Evolutionary conservation across 2,888 invertebrate genomes (phyloP).

Genomic region (Catotricha subobsoleta): DNA sequence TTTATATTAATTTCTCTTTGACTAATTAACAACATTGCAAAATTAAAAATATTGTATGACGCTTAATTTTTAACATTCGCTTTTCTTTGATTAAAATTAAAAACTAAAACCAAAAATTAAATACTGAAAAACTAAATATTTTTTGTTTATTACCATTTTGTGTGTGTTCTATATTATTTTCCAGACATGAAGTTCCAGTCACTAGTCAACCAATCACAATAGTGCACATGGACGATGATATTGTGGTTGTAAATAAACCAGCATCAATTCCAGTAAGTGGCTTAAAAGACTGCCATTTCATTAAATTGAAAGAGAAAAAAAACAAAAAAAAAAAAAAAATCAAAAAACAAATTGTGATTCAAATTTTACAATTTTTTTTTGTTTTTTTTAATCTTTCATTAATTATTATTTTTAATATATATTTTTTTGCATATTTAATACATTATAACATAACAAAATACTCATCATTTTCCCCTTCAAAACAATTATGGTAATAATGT

Average conservation of each 20-base stretch:
- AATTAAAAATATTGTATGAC: no score
- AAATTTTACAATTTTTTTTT: no score
- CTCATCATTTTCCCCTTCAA: background rate
- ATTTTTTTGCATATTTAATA: no score
- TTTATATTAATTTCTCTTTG: no score
- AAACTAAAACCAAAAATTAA: background rate
- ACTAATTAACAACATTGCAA: no score
- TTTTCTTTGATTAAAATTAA: background rate
- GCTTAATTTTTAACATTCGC: no score
- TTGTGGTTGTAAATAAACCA: slow-evolving; percentile 99
- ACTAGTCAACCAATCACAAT: slow-evolving; percentile 92
- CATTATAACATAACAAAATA: background rate
- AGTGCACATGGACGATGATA: slow-evolving; percentile 94
- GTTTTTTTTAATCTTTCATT: no score
- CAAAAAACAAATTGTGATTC: no score
- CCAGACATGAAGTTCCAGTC: slow-evolving; percentile 98
- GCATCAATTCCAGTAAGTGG: slow-evolving; percentile 98
- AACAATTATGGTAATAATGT: background rate
- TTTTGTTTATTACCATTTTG: background rate
- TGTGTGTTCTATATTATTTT: slow-evolving; percentile 26
- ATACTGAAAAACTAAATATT: background rate
- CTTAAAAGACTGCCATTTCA: slow-evolving; percentile 57
- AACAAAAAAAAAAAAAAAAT: no score
- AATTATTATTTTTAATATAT: no score
- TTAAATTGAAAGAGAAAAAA: no score